These are phyloP conservation scores for Scaptomyza hsui DNA, from an alignment of 1,140 invertebrate species.

Conservation along the genomic window DNA sequence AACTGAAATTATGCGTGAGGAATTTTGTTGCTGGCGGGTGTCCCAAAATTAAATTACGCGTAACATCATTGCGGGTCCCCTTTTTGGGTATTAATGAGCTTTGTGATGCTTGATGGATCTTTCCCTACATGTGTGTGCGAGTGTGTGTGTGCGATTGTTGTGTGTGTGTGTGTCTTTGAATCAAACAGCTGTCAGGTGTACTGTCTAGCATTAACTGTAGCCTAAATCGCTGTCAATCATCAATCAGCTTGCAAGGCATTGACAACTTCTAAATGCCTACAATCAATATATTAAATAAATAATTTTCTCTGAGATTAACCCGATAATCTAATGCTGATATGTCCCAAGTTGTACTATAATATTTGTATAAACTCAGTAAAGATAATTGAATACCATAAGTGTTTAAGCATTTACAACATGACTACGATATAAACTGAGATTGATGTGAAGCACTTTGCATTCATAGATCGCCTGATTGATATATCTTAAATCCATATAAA, in stretches of 20 bases:
- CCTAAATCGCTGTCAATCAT: conserved; percentile 39
- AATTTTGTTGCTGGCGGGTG: conserved; percentile 54
- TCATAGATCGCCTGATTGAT: background rate
- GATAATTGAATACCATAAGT: too few species aligned
- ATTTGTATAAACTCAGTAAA: too few species aligned
- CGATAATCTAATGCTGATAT: background rate
- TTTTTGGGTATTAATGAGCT: conserved; percentile 78
- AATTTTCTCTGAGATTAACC: background rate
- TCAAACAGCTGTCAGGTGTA: conserved; percentile 28
- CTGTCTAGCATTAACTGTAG: conserved; percentile 4
- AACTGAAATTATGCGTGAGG: conserved; percentile 63
- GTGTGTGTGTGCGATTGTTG: conserved; percentile 26
- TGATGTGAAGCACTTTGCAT: background rate
- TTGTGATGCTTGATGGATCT: conserved; percentile 65
- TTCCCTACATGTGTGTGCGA: conserved; percentile 7
- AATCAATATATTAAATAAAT: conserved; percentile 19
- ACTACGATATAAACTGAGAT: too few species aligned
- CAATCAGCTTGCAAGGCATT: conserved; percentile 20
- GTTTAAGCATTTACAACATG: too few species aligned
- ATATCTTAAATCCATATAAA: background rate
- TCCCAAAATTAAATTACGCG: conserved; percentile 78
- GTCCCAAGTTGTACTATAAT: background rate
- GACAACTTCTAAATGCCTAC: conserved; percentile 6
- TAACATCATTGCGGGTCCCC: conserved; percentile 75
- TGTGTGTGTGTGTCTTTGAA: background rate